phyloP scores from a whole-genome alignment of 2,888 invertebrate genomes.

The Thelaira solivaga region DNA sequence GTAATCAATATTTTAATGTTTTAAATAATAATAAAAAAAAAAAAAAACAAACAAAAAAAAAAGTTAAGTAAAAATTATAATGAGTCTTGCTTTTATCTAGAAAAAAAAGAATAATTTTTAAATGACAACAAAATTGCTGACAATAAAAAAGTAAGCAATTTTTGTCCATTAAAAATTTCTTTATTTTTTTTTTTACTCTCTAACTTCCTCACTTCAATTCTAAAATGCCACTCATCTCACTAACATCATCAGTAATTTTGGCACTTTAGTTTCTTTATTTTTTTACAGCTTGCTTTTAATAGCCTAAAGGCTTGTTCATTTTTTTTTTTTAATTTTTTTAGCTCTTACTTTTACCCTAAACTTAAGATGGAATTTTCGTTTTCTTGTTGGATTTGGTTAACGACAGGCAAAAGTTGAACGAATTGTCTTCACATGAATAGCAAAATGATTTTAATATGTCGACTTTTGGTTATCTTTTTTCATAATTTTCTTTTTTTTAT shows the following conservation, averaged over 20 bases:
- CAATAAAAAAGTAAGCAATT: background rate
- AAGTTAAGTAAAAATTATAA: background rate
- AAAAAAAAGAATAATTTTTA: background rate
- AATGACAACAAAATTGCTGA: background rate
- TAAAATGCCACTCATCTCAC: background rate
- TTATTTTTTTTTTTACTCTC: background rate
- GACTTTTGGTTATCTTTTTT: slow-evolving; percentile 21
- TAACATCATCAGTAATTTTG: slow-evolving; percentile 46
- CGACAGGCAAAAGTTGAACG: slow-evolving; percentile 42
- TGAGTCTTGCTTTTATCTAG: background rate
- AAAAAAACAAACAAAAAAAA: background rate
- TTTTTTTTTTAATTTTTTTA: background rate
- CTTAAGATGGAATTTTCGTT: background rate
- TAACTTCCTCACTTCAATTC: background rate
- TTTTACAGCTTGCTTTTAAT: background rate
- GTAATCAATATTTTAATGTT: too few relatives aligned
- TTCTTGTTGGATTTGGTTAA: background rate
- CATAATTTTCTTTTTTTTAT: background rate
- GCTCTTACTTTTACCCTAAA: slow-evolving; percentile 4
- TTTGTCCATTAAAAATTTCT: slow-evolving; percentile 20
- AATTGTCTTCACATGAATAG: slow-evolving; percentile 37
- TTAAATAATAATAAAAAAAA: background rate
- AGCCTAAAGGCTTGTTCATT: slow-evolving; percentile 38
- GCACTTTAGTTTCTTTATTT: slow-evolving; percentile 20
- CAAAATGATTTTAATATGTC: slow-evolving; percentile 21